Evolutionary conservation across 2,113 vertebrate genomes (phyloP).

Genomic region (Aythya baeri): DNA sequence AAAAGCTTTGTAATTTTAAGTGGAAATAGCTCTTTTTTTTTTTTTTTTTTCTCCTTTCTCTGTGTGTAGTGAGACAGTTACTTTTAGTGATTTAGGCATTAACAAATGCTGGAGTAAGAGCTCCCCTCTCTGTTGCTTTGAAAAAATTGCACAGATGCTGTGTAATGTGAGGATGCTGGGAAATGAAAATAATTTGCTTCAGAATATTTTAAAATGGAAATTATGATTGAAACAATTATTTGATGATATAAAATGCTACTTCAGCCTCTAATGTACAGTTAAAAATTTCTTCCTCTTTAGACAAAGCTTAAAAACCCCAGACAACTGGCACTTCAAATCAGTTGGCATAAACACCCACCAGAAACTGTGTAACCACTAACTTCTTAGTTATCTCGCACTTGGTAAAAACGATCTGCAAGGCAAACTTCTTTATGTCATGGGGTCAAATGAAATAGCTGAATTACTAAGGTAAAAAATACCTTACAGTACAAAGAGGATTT

Average conservation of each 20-base stretch:
- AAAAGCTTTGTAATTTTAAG: conserved; percentile 85
- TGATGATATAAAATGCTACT: neutral
- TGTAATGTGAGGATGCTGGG: neutral
- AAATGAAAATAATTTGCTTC: conserved; percentile 16
- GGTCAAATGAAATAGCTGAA: neutral
- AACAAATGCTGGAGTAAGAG: conserved; percentile 88
- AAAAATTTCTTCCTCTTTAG: neutral
- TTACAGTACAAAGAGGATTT: neutral
- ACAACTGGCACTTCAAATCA: neutral
- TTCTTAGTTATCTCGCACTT: neutral
- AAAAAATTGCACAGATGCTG: conserved; percentile 75
- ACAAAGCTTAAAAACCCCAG: accelerated
- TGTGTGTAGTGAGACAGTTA: conserved; percentile 43
- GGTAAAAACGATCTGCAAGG: neutral
- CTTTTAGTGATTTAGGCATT: conserved; percentile 25
- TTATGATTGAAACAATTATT: neutral
- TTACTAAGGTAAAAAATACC: neutral
- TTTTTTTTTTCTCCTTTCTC: neutral
- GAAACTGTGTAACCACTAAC: neutral
- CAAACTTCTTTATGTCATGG: neutral
- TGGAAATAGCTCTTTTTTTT: conserved; percentile 67
- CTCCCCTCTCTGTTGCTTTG: conserved; percentile 91
- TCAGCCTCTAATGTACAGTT: neutral
- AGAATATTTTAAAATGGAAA: neutral
- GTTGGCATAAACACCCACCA: neutral